Conservation (phyloP, 2,888 invertebrate genomes). For the Drosophila formosana region DNA sequence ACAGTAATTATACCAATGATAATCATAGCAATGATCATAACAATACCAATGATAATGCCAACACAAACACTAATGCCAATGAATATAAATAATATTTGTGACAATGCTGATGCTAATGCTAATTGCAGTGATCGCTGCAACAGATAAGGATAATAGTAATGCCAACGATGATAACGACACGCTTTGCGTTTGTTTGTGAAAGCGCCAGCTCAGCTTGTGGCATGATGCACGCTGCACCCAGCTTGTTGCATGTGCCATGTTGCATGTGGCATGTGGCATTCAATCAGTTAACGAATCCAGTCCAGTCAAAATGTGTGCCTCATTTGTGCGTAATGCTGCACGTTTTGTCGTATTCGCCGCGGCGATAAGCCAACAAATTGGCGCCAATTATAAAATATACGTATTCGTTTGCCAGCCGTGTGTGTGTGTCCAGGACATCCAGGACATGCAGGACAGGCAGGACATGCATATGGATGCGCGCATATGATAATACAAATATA, state of each 20-base stretch:
- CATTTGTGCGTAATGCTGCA: conserved; percentile 51
- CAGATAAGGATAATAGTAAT: not conserved
- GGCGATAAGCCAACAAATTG: conserved; percentile 64
- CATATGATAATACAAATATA: conserved; percentile 76
- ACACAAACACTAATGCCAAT: not conserved
- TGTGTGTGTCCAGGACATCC: not conserved
- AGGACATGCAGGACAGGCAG: conserved; percentile 3
- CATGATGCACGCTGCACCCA: no score
- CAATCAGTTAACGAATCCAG: conserved; percentile 16
- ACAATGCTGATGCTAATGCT: not conserved
- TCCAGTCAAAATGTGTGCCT: conserved; percentile 26
- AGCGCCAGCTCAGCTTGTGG: not conserved
- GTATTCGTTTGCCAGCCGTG: conserved; percentile 30
- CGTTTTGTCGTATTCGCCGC: conserved; percentile 24
- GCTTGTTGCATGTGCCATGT: not conserved
- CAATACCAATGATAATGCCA: not conserved
- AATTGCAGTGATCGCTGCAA: not conserved
- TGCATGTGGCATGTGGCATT: conserved; percentile 8
- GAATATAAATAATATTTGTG: not conserved
- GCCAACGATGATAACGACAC: not conserved
- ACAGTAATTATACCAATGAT: not conserved
- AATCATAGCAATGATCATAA: not conserved
- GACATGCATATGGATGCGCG: conserved; percentile 23
- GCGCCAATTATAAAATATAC: conserved; percentile 70
- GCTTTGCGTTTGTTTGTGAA: conserved; percentile 1